Evolutionary conservation across 2,888 invertebrate genomes (phyloP).

Genomic region (Bellardia bayeri): DNA sequence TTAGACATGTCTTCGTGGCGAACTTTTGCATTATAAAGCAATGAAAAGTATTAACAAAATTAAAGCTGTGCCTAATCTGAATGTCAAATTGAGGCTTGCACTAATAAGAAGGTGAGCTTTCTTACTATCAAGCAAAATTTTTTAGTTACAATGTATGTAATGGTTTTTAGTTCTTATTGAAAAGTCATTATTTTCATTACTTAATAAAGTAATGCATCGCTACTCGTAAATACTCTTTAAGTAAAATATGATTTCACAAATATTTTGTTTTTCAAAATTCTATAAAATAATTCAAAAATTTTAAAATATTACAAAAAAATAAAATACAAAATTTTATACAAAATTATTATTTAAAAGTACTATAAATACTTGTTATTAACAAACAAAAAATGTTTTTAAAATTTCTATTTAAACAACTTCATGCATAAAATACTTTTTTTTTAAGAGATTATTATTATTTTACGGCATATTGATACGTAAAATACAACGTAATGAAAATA

Average conservation of each 20-base stretch:
- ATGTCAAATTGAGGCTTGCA: too few relatives aligned
- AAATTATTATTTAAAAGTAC: neutral
- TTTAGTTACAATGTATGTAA: too few relatives aligned
- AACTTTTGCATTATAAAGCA: too few relatives aligned
- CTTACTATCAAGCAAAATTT: too few relatives aligned
- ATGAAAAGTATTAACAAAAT: too few relatives aligned
- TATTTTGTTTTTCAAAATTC: neutral
- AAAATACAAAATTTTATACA: neutral
- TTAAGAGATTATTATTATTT: neutral
- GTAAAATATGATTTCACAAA: constrained; percentile 39
- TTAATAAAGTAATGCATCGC: neutral
- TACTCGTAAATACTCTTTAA: neutral
- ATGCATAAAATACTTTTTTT: constrained; percentile 81
- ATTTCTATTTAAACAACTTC: constrained; percentile 76
- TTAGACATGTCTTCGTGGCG: too few relatives aligned
- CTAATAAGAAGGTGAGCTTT: too few relatives aligned
- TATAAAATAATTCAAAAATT: neutral
- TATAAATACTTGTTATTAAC: neutral
- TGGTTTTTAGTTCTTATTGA: too few relatives aligned
- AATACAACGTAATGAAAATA: constrained; percentile 5
- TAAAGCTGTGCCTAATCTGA: too few relatives aligned
- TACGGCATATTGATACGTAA: neutral
- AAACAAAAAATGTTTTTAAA: constrained; percentile 20
- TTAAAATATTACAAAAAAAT: neutral
- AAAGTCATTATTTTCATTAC: too few relatives aligned